Evolutionary conservation across 2,113 vertebrate genomes (phyloP).

Genomic region (Labrus mixtus): DNA sequence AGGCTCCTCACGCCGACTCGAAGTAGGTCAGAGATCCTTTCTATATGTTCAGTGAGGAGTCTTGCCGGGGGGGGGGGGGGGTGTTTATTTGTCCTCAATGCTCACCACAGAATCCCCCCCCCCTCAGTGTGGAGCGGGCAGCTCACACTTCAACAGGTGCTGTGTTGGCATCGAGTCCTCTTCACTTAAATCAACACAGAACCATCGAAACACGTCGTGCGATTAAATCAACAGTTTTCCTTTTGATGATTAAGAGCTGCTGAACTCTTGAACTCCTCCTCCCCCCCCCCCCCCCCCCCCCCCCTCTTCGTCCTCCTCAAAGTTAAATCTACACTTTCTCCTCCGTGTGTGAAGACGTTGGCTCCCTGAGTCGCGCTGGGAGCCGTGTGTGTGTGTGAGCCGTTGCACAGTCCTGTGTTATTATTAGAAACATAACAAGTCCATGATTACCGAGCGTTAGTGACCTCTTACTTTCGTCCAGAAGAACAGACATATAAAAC

Average conservation of each 20-base stretch:
- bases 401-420: constrained; percentile 17
- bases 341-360: neutral
- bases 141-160: constrained; percentile 16
- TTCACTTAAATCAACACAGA: neutral
- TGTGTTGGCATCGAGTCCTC: neutral
- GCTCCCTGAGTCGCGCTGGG: neutral
- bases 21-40: constrained; percentile 11
- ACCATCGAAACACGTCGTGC: neutral
- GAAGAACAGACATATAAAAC: neutral
- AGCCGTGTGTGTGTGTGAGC: neutral
- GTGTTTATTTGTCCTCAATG: constrained; percentile 13
- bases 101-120: neutral
- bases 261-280: neutral
- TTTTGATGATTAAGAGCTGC: too few species aligned
- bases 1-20: neutral
- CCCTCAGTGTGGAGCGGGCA: neutral
- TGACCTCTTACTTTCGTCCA: neutral
- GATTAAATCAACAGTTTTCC: too few species aligned
- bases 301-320: neutral
- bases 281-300: too few species aligned
- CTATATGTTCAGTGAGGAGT: neutral
- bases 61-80: neutral
- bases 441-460: neutral
- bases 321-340: too few species aligned
- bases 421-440: neutral